Evolutionary conservation across 2,797 vertebrate species (phyloP).

Genomic region (Margarornis squamiger): DNA sequence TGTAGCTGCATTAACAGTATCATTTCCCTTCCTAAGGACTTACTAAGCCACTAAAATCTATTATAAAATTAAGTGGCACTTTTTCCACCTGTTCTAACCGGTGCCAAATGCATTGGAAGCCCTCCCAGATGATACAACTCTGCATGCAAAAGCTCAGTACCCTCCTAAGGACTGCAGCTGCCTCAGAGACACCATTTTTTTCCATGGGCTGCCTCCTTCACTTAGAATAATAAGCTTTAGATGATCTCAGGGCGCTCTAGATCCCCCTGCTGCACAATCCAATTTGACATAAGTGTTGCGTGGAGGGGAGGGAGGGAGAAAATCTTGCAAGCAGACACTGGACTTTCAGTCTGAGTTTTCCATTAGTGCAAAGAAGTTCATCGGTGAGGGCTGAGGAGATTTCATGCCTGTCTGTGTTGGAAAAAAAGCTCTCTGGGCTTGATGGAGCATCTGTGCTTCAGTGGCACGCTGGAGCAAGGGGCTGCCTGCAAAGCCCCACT

Average conservation of each 20-base stretch:
- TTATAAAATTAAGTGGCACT: conserved; percentile 47
- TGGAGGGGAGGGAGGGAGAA: neutral
- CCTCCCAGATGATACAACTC: neutral
- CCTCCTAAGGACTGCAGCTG: conserved; percentile 15
- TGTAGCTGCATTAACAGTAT: neutral
- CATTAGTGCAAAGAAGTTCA: neutral
- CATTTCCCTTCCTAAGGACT: conserved; percentile 45
- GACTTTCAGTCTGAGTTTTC: neutral
- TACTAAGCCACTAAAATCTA: conserved; percentile 13
- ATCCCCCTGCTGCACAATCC: conserved; percentile 30
- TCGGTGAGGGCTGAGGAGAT: neutral
- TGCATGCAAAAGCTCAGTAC: neutral
- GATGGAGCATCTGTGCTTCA: neutral
- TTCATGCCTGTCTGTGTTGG: neutral
- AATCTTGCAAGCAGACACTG: neutral
- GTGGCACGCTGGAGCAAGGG: neutral
- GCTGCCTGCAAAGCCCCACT: neutral
- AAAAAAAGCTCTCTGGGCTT: neutral
- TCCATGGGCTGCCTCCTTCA: conserved; percentile 24
- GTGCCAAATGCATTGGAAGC: neutral
- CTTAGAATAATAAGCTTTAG: conserved; percentile 59
- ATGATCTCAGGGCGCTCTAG: conserved; percentile 29
- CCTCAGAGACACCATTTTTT: neutral
- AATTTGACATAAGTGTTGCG: neutral
- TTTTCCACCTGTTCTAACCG: conserved; percentile 34